Conservation (phyloP, 2,113 vertebrate genomes). For the Pedetes capensis region DNA sequence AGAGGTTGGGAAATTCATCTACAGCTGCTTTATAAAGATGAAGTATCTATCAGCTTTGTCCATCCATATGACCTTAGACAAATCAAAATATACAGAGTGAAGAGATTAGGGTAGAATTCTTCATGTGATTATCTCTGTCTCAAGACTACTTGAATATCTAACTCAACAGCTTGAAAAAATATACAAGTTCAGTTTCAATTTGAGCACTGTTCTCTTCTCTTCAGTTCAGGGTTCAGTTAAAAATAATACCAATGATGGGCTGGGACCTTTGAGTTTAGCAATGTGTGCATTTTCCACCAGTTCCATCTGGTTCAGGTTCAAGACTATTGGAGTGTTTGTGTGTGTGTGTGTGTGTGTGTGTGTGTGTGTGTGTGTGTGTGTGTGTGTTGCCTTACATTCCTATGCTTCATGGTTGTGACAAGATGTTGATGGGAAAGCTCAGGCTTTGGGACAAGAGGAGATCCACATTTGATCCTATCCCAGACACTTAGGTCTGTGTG, state of each 20-base stretch:
- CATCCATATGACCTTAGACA: background rate
- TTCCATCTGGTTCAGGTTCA: constrained; percentile 56
- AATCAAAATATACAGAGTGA: constrained; percentile 51
- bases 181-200: constrained; percentile 48
- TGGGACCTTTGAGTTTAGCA: constrained; percentile 13
- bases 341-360: background rate
- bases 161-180: constrained; percentile 60
- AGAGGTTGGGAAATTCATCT: background rate
- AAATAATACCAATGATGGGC: constrained; percentile 63
- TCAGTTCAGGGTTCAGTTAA: constrained; percentile 64
- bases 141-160: constrained; percentile 49
- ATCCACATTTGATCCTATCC: background rate
- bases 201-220: constrained; percentile 25
- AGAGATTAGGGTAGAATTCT: background rate
- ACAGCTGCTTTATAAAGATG: background rate
- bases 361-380: background rate
- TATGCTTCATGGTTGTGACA: background rate
- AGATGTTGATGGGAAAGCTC: background rate
- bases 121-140: constrained; percentile 3
- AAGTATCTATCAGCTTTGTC: background rate
- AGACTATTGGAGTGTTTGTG: background rate
- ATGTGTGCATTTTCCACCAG: background rate
- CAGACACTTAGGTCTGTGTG: background rate
- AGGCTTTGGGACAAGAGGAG: background rate
- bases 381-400: background rate